Percentiles rank a stretch among this genome's conserved stretches.
Conservation (phyloP, 2,888 invertebrate genomes). For the Leistus spinibarbis region DNA sequence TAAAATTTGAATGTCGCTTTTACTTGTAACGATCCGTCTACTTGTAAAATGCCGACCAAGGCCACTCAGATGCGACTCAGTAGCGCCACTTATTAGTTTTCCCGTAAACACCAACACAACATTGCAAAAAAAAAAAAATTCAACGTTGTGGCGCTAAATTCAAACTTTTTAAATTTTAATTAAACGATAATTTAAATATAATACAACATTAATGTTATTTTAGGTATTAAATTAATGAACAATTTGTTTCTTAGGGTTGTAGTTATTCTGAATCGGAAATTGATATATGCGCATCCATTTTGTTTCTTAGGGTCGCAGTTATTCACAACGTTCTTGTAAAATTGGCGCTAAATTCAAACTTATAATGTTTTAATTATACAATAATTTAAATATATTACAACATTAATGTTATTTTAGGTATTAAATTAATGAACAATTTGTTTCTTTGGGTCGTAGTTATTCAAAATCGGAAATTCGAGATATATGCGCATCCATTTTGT, state of each 20-base stretch:
- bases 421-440: neutral
- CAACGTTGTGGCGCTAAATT: too few species aligned
- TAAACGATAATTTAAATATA: too few species aligned
- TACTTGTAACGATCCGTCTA: neutral
- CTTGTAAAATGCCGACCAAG: conserved; percentile 3
- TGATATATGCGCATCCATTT: conserved; percentile 61
- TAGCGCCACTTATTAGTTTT: neutral
- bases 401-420: neutral
- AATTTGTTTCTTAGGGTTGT: conserved; percentile 62
- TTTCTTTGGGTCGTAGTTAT: conserved; percentile 67
- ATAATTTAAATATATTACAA: neutral
- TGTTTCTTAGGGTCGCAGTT: neutral
- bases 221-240: too few species aligned
- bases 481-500: conserved; percentile 80
- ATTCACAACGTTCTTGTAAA: too few species aligned
- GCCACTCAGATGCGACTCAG: neutral
- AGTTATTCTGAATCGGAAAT: conserved; percentile 75
- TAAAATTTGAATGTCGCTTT: conserved; percentile 19
- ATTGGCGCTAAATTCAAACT: neutral
- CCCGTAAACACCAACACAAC: neutral
- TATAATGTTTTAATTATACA: too few species aligned
- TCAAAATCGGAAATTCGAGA: conserved; percentile 78
- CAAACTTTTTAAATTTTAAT: too few species aligned
- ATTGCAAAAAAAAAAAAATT: too few species aligned
- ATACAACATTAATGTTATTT: neutral